These are phyloP conservation scores for Noctuana brunneofusca DNA, from an alignment of 2,888 invertebrate species.

Conservation along the genomic window DNA sequence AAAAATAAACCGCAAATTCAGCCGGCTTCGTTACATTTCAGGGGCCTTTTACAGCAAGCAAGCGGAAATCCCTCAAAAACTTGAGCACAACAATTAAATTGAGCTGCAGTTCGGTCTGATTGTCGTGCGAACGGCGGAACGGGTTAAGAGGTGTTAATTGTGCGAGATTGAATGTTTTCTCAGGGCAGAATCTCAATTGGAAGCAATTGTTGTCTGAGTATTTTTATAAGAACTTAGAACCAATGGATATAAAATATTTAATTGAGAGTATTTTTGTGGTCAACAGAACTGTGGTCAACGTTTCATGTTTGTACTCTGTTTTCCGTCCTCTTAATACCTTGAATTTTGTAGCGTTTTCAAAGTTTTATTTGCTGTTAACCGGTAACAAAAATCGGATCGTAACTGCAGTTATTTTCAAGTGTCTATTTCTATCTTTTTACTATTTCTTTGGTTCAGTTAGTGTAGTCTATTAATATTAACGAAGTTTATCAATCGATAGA, in stretches of 20 bases:
- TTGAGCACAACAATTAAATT: conserved; percentile 56
- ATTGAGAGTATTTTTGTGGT: not conserved
- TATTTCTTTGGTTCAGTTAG: too few species aligned
- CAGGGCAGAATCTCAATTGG: conserved; percentile 80
- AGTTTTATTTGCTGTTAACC: too few species aligned
- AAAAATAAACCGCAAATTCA: too few species aligned
- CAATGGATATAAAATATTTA: conserved; percentile 17
- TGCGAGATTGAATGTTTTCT: conserved; percentile 83
- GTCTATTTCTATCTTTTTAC: too few species aligned
- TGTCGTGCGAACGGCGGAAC: conserved; percentile 79
- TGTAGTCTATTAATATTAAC: too few species aligned
- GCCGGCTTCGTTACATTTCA: not conserved
- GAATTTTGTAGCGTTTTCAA: too few species aligned
- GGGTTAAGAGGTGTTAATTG: conserved; percentile 84
- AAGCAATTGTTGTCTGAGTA: conserved; percentile 71
- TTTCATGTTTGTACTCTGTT: not conserved
- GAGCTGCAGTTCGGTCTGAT: conserved; percentile 58
- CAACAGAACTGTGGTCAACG: not conserved
- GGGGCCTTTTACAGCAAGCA: not conserved
- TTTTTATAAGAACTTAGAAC: conserved; percentile 43
- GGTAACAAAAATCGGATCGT: too few species aligned
- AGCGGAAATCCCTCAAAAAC: conserved; percentile 32
- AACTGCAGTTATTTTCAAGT: too few species aligned
- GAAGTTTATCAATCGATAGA: too few species aligned
- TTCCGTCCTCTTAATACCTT: too few species aligned